Conservation (phyloP, 2,888 invertebrate genomes). For the Phasia obesa region DNA sequence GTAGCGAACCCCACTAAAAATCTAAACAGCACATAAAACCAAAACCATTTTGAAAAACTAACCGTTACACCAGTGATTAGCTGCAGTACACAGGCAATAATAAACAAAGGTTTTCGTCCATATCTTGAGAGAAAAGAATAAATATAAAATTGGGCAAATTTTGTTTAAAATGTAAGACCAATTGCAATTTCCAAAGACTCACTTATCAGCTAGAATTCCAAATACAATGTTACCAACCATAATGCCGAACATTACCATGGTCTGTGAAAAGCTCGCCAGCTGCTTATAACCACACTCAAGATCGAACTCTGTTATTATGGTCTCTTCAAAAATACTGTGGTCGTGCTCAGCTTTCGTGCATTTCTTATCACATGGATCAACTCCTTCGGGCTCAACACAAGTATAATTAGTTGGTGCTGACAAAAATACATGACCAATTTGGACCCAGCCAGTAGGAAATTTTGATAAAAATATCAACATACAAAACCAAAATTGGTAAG, state of each 20-base stretch:
- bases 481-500: conserved; percentile 86
- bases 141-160: too few relatives aligned
- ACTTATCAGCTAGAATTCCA: conserved; percentile 91
- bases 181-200: conserved; percentile 67
- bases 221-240: conserved; percentile 89
- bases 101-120: conserved; percentile 89
- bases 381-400: conserved; percentile 80
- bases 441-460: conserved; percentile 85
- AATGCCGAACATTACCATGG: conserved; percentile 90
- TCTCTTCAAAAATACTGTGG: conserved; percentile 86
- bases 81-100: conserved; percentile 89
- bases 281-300: conserved; percentile 84
- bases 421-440: conserved; percentile 89
- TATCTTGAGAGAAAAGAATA: conserved; percentile 84
- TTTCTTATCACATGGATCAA: conserved; percentile 83
- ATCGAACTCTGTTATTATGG: conserved; percentile 90
- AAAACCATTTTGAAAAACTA: conserved; percentile 87
- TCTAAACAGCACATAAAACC: conserved; percentile 86
- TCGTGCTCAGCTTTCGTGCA: conserved; percentile 85
- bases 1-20: conserved; percentile 90
- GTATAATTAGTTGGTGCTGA: conserved; percentile 86
- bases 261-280: conserved; percentile 89
- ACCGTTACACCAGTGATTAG: conserved; percentile 88
- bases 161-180: background rate
- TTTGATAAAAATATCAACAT: too few relatives aligned